phyloP scores from a whole-genome alignment of 2,888 invertebrate species.

The Nasonia oneida region DNA sequence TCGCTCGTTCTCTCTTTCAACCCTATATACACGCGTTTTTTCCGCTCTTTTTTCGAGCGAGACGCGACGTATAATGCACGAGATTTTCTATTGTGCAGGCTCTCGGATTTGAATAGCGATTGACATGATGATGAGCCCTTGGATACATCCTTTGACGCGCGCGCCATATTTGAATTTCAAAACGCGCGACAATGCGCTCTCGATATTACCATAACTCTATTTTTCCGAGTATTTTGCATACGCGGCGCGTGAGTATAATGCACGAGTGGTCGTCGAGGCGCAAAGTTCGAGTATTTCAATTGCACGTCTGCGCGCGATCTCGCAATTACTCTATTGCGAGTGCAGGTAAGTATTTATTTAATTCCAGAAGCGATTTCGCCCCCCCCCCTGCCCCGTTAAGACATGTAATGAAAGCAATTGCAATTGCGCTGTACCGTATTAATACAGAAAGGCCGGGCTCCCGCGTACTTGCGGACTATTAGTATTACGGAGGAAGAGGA shows the following conservation, averaged over 20 bases:
- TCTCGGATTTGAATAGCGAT: slow-evolving; percentile 20
- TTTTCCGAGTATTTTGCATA: not conserved
- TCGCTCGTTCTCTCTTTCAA: slow-evolving; percentile 27
- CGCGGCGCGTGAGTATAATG: not conserved
- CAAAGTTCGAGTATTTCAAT: not conserved
- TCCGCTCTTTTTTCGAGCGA: not conserved
- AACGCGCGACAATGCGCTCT: not conserved
- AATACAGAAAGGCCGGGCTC: slow-evolving; percentile 32
- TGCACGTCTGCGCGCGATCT: not conserved
- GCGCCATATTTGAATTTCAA: not conserved
- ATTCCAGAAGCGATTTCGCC: slow-evolving; percentile 35
- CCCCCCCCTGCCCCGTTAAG: too few species aligned
- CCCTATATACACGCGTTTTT: not conserved
- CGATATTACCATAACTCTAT: slow-evolving; percentile 1
- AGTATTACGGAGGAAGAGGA: not conserved
- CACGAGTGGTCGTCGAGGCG: not conserved
- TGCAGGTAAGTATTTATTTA: not conserved
- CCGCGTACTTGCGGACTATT: not conserved
- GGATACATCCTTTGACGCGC: not conserved
- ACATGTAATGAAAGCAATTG: slow-evolving; percentile 44
- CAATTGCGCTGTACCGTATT: slow-evolving; percentile 46
- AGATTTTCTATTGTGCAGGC: slow-evolving; percentile 12
- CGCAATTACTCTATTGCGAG: not conserved
- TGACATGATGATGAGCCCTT: not conserved
- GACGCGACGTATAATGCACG: not conserved